Evolutionary conservation across 2,797 vertebrate genomes (phyloP), one percentile per base, ranked within the genome.

Genomic region (Aplochiton taeniatus): DNA sequence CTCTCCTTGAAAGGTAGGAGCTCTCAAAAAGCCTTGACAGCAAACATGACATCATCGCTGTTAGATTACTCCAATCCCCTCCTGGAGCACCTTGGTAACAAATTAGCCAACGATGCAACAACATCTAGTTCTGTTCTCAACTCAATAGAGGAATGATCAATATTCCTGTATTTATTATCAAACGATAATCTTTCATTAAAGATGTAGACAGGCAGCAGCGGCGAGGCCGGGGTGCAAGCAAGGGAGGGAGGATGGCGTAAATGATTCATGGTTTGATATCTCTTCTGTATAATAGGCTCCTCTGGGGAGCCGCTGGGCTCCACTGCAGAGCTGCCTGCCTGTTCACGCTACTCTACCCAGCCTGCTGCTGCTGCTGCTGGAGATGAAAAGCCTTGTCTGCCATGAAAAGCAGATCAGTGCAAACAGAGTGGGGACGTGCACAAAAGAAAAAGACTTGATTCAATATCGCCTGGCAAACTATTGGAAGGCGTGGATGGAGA

Each of bases 161-260:
- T 94, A 94, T 88, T 85, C 91, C 82, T 86, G 54, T 93, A 93
- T 95, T 95, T 94, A 95, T 95, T 90, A 95, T n/a, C 95, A 94
- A 86, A 88, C 88, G 95, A 95, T 96, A 94, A 96, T 95, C 93
- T 85, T 88, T 94, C 91, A 96, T 96, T 96, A 95, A 95, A 94
- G 93, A 96, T 95, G 94, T 93, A 95, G 92, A 91, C 89, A 89
- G 90, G 90, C 89, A 90, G 89, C 74, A 76, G 88, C 87, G 64
- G 71, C 75, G 72, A 77, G 76, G 58, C 60, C 79, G 76, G 62
- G 65, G 50, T 84, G 83, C 48, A 7, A 69, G 58, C 68, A 19
- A 61, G 68, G 68, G 80, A 75, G 73, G 77, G 67, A 66, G 77
- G 55, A 66, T 89, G 90, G 89, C 52, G 87, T 94, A 92, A 95